Percentiles rank a stretch among this genome's conserved stretches.
Evolutionary conservation across 2,888 invertebrate genomes (phyloP).

Genomic region (Lycocerus yunnanus): DNA sequence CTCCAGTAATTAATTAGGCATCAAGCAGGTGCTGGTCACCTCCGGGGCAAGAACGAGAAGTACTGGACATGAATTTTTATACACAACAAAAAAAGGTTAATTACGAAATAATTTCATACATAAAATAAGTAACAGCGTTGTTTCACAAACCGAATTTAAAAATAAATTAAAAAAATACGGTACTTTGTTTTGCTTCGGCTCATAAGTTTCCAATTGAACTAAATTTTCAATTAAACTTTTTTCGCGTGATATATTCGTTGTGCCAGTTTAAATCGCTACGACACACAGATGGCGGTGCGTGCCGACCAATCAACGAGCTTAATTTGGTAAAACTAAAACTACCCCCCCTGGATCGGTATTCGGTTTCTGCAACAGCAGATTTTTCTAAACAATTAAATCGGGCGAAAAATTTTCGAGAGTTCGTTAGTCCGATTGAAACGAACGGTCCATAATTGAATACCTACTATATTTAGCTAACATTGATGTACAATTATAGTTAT

Average conservation of each 20-base stretch:
- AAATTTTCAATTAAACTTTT: not conserved
- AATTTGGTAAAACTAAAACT: too few relatives aligned
- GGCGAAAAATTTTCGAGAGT: not conserved
- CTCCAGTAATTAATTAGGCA: constrained; percentile 45
- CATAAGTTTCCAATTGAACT: not conserved
- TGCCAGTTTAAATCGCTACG: too few relatives aligned
- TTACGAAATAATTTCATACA: constrained; percentile 1
- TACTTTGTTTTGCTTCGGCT: not conserved
- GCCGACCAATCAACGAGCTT: too few relatives aligned
- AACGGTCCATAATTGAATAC: constrained; percentile 13
- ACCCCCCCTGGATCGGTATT: too few relatives aligned
- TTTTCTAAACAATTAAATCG: not conserved
- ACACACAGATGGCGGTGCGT: too few relatives aligned
- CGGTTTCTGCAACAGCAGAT: not conserved
- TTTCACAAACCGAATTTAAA: not conserved
- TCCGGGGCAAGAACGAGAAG: constrained; percentile 29
- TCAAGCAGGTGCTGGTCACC: constrained; percentile 45
- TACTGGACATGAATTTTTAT: constrained; percentile 19
- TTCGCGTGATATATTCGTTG: too few relatives aligned
- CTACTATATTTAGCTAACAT: constrained; percentile 13
- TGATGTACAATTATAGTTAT: constrained; percentile 9
- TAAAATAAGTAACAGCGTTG: not conserved
- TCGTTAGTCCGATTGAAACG: constrained; percentile 8
- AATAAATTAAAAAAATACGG: not conserved
- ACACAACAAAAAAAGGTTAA: constrained; percentile 17